phyloP scores from a whole-genome alignment of 2,888 invertebrate species.

The Tyria jacobaeae region DNA sequence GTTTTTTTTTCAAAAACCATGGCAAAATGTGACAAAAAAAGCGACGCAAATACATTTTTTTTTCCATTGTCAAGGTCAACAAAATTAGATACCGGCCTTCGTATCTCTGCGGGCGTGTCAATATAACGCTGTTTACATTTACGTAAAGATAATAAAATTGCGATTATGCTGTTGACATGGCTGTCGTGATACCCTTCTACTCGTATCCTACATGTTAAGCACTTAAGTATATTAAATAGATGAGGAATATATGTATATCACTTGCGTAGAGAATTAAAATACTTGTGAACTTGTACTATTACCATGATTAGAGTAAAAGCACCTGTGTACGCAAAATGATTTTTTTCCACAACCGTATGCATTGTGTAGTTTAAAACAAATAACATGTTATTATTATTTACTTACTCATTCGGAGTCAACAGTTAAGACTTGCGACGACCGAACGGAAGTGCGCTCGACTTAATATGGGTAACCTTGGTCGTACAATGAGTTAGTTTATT shows the following conservation, averaged over 20 bases:
- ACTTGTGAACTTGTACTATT: not conserved
- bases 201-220: constrained; percentile 17
- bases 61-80: constrained; percentile 85
- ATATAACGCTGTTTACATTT: constrained; percentile 76
- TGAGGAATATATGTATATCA: constrained; percentile 3
- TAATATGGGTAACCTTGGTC: constrained; percentile 80
- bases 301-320: not conserved
- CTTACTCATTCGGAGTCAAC: constrained; percentile 35
- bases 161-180: constrained; percentile 55
- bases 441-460: constrained; percentile 74
- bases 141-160: constrained; percentile 66
- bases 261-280: not conserved
- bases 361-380: constrained; percentile 38
- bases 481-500: constrained; percentile 68
- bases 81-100: constrained; percentile 79
- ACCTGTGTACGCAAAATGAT: not conserved
- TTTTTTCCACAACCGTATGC: not conserved
- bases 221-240: constrained; percentile 13
- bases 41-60: constrained; percentile 72
- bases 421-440: constrained; percentile 37
- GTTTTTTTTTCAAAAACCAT: constrained; percentile 55
- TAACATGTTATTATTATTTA: constrained; percentile 24
- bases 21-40: constrained; percentile 64
- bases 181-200: constrained; percentile 36
- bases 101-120: constrained; percentile 77